Evolutionary conservation across 2,113 vertebrate species (phyloP).

Genomic region (Elephantulus edwardii): DNA sequence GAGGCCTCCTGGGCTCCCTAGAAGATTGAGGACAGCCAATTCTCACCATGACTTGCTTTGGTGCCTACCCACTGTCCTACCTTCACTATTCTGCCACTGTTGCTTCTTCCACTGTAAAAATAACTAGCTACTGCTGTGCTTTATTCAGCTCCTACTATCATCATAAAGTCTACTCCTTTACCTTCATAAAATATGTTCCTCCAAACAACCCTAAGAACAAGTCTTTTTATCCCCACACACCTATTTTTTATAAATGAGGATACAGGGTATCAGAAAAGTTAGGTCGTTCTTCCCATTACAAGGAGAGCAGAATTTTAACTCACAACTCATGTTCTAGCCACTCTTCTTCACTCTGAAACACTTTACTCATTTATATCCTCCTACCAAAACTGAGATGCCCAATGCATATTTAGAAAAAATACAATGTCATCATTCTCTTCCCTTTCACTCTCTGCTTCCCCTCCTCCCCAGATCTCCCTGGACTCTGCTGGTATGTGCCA

Average conservation of each 20-base stretch:
- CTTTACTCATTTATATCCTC: background rate
- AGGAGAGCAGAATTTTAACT: conserved; percentile 3
- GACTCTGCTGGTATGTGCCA: background rate
- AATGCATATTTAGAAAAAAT: background rate
- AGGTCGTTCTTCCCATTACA: background rate
- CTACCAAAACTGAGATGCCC: background rate
- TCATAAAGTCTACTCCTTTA: background rate
- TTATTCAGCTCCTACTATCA: background rate
- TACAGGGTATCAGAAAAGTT: background rate
- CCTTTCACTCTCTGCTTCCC: background rate
- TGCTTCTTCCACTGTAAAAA: background rate
- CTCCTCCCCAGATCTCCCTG: background rate
- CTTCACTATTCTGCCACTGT: background rate
- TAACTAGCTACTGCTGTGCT: background rate
- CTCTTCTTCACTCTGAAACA: background rate
- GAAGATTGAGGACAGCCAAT: background rate
- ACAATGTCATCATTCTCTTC: background rate
- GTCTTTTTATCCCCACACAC: background rate
- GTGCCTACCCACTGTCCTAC: background rate
- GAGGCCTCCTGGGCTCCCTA: too few species aligned
- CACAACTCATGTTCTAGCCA: background rate
- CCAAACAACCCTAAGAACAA: background rate
- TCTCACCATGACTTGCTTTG: background rate
- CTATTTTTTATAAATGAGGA: background rate
- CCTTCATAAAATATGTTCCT: conserved; percentile 14